These are phyloP conservation scores for Haplochromis vanheusdeni DNA, from an alignment of 2,113 vertebrate species.

Conservation along the genomic window DNA sequence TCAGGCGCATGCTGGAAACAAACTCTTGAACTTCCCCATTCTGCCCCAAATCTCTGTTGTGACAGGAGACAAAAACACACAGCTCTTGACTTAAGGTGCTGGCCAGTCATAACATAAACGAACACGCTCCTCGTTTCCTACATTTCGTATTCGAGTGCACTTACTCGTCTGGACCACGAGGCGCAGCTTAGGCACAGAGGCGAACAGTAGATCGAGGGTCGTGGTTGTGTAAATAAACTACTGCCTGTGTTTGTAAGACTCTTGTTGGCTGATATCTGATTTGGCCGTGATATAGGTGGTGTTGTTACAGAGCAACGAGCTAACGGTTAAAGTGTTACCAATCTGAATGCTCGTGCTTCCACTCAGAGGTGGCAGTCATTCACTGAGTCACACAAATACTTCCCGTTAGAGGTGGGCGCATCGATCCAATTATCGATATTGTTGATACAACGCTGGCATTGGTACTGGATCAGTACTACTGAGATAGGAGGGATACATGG, in stretches of 20 bases:
- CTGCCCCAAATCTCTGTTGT: conserved; percentile 9
- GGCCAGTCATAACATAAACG: conserved; percentile 45
- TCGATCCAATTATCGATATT: neutral
- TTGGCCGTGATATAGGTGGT: neutral
- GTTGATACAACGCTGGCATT: neutral
- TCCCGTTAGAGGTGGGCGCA: neutral
- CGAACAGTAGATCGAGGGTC: neutral
- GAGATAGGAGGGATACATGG: neutral
- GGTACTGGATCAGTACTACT: neutral
- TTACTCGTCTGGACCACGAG: neutral
- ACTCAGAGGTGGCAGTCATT: neutral
- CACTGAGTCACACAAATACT: neutral
- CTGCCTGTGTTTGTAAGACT: neutral
- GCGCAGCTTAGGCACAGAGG: neutral
- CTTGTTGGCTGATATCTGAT: neutral
- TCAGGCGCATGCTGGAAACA: neutral
- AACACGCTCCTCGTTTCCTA: conserved; percentile 20
- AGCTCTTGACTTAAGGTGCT: conserved; percentile 21
- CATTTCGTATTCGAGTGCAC: conserved; percentile 22
- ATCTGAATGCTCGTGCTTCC: neutral
- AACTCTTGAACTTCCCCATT: neutral
- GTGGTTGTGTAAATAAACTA: neutral
- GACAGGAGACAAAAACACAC: conserved; percentile 26
- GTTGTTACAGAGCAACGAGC: neutral
- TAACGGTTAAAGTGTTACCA: neutral